These are phyloP conservation scores for Prenolepis imparis DNA, from an alignment of 2,888 invertebrate genomes.

Conservation along the genomic window DNA sequence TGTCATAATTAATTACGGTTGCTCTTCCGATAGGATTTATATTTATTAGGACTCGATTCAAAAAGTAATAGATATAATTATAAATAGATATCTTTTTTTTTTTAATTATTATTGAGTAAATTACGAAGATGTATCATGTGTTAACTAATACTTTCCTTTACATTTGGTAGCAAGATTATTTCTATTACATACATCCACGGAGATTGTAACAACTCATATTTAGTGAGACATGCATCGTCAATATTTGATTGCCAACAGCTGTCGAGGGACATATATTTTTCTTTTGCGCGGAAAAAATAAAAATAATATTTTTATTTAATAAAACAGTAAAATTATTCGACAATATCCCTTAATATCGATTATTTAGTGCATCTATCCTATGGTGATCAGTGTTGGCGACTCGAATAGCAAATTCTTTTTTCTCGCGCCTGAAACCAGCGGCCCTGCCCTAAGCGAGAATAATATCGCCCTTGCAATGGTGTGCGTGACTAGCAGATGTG, in stretches of 20 bases:
- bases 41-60: not conserved
- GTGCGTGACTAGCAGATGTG: conserved; percentile 16
- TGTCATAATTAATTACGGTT: conserved; percentile 13
- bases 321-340: not conserved
- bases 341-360: not conserved
- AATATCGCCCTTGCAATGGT: not conserved
- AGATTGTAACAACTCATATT: not conserved
- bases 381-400: not conserved
- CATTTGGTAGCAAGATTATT: not conserved
- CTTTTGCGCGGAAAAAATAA: no score
- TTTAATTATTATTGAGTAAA: not conserved
- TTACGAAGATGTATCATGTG: not conserved
- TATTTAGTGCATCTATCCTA: not conserved
- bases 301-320: not conserved
- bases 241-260: not conserved
- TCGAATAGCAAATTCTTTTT: not conserved
- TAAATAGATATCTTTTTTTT: not conserved
- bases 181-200: not conserved
- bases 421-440: not conserved
- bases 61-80: not conserved
- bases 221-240: not conserved
- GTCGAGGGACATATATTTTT: not conserved
- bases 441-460: not conserved
- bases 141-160: not conserved
- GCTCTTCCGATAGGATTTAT: not conserved